A percentile compares a stretch with the other conserved stretches of the same genome.
Evolutionary conservation across 2,888 invertebrate genomes (phyloP).

Genomic region (Galeopsomyia nigrocyanea): DNA sequence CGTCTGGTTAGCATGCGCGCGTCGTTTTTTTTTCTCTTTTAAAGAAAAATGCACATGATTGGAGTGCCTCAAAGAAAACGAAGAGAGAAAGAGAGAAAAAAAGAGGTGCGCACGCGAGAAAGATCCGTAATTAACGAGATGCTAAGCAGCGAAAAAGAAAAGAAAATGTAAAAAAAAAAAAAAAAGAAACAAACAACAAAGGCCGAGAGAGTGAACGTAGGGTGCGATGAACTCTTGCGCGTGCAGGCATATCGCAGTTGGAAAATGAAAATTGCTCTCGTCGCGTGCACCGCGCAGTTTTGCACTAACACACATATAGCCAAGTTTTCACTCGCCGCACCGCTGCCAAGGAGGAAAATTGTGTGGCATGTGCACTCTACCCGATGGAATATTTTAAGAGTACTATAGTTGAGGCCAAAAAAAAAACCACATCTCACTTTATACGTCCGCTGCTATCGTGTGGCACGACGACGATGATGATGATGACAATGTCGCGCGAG

Average conservation of each 20-base stretch:
- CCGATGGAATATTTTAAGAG: slow-evolving; percentile 33
- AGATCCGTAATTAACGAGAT: slow-evolving; percentile 24
- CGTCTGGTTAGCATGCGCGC: no score
- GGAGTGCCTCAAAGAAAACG: no score
- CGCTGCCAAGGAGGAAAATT: slow-evolving; percentile 10
- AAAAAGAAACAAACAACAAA: no score
- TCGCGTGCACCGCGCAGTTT: no score
- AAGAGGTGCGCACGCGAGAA: background rate
- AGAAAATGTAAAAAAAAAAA: background rate
- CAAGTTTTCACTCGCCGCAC: no score
- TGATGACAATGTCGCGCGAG: background rate
- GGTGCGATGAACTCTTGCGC: slow-evolving; percentile 41
- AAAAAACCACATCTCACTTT: no score
- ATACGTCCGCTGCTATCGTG: slow-evolving; percentile 6
- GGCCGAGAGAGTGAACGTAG: background rate
- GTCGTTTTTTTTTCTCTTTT: no score
- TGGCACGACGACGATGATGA: background rate
- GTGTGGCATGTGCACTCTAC: slow-evolving; percentile 11
- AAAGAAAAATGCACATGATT: no score
- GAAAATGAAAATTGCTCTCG: slow-evolving; percentile 27
- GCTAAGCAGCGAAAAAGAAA: background rate
- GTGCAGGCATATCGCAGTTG: background rate
- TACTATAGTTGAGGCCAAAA: no score
- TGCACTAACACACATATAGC: no score
- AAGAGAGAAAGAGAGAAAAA: no score